Evolutionary conservation across 2,113 vertebrate species (phyloP).

Genomic region (Apteryx mantelli): DNA sequence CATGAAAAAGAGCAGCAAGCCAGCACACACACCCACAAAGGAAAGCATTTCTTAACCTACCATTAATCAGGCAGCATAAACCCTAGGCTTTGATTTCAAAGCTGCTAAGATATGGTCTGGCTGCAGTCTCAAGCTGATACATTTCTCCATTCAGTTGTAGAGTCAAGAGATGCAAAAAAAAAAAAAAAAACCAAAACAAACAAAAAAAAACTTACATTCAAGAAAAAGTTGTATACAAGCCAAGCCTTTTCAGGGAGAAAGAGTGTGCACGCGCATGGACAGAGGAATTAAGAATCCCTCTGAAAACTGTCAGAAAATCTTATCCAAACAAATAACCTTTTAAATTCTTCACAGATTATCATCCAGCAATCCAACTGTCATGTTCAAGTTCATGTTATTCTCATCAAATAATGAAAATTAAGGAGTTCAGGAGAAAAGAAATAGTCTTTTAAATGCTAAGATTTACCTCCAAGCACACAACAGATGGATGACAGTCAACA

Average conservation of each 20-base stretch:
- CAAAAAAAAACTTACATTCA: neutral
- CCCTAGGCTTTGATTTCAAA: slow-evolving; percentile 30
- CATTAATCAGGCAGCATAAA: slow-evolving; percentile 33
- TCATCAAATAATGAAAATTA: neutral
- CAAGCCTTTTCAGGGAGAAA: neutral
- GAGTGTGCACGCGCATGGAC: neutral
- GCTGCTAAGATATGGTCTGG: neutral
- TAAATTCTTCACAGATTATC: neutral
- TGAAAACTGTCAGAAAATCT: neutral
- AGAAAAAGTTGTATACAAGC: neutral
- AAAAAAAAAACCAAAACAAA: no score
- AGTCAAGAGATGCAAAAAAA: neutral
- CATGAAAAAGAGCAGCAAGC: slow-evolving; percentile 11
- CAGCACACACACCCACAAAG: neutral
- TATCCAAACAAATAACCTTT: slow-evolving; percentile 24
- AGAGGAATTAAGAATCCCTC: neutral
- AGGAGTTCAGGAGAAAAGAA: neutral
- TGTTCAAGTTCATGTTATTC: neutral
- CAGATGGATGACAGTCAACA: neutral
- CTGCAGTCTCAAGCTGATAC: neutral
- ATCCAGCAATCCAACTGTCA: neutral
- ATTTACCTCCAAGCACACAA: neutral
- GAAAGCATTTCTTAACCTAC: slow-evolving; percentile 28
- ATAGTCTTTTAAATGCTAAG: neutral
- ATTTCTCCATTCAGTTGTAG: neutral